Base-by-base conservation (phyloP, 30 jellyfish, hydroid and myxozoan species). In the Sanderia malayensis region DNA sequence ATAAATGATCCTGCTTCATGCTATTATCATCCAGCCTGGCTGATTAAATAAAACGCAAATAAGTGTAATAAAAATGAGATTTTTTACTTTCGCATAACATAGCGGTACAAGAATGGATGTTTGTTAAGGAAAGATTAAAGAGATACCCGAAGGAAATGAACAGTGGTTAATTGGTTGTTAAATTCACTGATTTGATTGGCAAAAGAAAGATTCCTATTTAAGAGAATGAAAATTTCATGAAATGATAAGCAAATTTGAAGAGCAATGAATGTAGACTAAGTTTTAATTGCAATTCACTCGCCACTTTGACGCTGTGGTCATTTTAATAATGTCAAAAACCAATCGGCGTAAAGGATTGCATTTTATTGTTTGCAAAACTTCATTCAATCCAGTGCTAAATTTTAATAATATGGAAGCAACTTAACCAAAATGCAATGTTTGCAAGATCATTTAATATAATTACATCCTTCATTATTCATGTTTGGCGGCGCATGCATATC, bases 401-500 rank as follows among this genome's bases (percentile, higher is more conserved):
- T 3, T 15, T 9, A 49, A 49, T 49, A 49, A 49, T 49, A 49
- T 49, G 25, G 64, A 49, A 49, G 24, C 2, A 19, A 19, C 64
- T 49, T 9, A 49, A 49, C 64, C 64, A 49, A 71, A 71, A 71
- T 46, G 81, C 75, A 28, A 63, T 65, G 89, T 64, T 78, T 21
- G 75, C 62, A 64, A 78, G n/a, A 78, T 78, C 89, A 65, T 61
- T 61, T 76, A 69, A 76, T 76, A 65, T 47, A 76, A 67, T 65
- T 64, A 78, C 8, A 49, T 2, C 11, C 27, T 49, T 15, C 18
- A 64, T 78, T 78, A 82, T 78, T 58, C 76, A 64, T 65, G 41
- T 60, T 61, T 52, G 89, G 89, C 89, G 89, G 89, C 89, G 66
- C 81, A 62, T 65, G 59, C 65, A 41, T 70, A 67, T 78, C 70